Conservation (phyloP, 2,888 invertebrate genomes). For the Lithophane ornitopus region DNA sequence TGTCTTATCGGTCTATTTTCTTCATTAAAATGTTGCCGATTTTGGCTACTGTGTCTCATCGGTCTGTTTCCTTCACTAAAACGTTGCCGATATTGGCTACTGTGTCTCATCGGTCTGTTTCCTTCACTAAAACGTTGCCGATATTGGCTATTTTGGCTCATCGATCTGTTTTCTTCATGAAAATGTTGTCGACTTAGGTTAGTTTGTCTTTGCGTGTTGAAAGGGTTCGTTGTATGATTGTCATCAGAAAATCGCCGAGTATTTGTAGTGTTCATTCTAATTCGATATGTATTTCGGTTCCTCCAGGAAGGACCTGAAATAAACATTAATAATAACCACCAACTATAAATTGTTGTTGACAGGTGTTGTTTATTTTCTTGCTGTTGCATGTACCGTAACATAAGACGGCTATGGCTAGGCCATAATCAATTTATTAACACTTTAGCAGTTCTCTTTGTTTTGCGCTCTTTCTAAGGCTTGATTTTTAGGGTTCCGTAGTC, state of each 20-base stretch:
- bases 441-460: neutral
- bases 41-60: conserved; percentile 5
- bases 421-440: neutral
- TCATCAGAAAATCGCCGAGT: neutral
- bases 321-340: neutral
- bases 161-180: conserved; percentile 7
- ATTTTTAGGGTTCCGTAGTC: too few species aligned
- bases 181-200: conserved; percentile 10
- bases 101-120: neutral
- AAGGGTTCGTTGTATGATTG: neutral
- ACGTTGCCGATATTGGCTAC: neutral
- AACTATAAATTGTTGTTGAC: neutral
- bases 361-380: neutral
- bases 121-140: neutral
- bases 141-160: too few species aligned
- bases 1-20: neutral
- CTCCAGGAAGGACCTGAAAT: conserved; percentile 50
- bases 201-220: conserved; percentile 1
- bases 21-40: neutral
- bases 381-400: neutral
- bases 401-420: neutral
- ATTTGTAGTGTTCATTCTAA: neutral
- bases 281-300: neutral
- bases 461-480: neutral
- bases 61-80: neutral